Conservation (phyloP, 2,888 invertebrate genomes). For the Chaetogeoica ovagalla region DNA sequence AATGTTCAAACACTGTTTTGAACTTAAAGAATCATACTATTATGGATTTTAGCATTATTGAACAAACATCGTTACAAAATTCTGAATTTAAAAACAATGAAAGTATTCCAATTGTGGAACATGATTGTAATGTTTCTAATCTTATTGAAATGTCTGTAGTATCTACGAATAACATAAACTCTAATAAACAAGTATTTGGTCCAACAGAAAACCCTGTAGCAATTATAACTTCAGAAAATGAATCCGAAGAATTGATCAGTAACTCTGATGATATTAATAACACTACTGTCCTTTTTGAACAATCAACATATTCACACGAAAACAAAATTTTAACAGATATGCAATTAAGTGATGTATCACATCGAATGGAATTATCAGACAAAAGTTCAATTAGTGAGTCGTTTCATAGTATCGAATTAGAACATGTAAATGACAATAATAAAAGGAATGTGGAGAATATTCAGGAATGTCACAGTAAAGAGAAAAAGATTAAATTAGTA, state of each 20-base stretch:
- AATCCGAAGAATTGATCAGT: not conserved
- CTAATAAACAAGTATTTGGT: not conserved
- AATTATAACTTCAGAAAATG: not conserved
- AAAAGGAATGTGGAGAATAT: constrained; percentile 26
- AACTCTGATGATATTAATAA: not conserved
- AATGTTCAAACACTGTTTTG: not conserved
- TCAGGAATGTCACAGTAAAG: not conserved
- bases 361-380: constrained; percentile 3
- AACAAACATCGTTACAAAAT: not conserved
- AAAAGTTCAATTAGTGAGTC: constrained; percentile 31
- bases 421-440: constrained; percentile 23
- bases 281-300: not conserved
- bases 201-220: not conserved
- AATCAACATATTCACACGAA: not conserved
- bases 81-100: not conserved
- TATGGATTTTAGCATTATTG: constrained; percentile 30
- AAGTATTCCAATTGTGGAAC: not conserved
- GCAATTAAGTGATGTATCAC: constrained; percentile 24
- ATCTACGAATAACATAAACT: not conserved
- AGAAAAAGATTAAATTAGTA: constrained; percentile 37
- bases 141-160: constrained; percentile 19
- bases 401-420: constrained; percentile 44
- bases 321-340: constrained; percentile 30
- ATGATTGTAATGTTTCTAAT: constrained; percentile 7
- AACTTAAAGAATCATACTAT: constrained; percentile 4